A percentile compares a stretch with the other conserved stretches of the same genome.
Evolutionary conservation across 2,797 vertebrate species (phyloP).

Genomic region (Pipistrellus kuhlii): DNA sequence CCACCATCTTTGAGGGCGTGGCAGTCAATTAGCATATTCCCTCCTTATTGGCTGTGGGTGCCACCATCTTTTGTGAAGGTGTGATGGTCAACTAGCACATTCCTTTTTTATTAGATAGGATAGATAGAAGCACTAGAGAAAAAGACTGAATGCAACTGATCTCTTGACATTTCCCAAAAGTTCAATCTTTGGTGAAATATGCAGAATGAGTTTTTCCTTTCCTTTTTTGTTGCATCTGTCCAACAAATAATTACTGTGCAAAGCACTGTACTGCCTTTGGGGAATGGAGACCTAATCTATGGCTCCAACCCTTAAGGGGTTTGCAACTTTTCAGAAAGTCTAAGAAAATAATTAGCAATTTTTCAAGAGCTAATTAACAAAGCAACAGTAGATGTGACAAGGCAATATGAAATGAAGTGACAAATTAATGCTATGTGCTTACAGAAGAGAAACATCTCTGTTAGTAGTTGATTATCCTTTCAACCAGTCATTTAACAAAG

Average conservation of each 20-base stretch:
- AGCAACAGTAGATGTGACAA: constrained; percentile 69
- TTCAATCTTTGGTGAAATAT: constrained; percentile 1
- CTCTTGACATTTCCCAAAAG: neutral
- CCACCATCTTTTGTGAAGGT: too few relatives aligned
- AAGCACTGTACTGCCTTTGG: neutral
- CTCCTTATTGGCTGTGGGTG: too few relatives aligned
- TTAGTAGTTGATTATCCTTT: neutral
- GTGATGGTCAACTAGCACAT: too few relatives aligned
- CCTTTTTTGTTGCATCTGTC: constrained; percentile 53
- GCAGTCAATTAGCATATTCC: too few relatives aligned
- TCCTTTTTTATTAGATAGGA: neutral
- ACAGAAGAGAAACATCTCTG: neutral
- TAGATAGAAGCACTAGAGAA: neutral
- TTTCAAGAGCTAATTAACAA: constrained; percentile 76
- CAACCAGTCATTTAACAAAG: constrained; percentile 19
- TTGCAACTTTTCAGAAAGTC: constrained; percentile 48
- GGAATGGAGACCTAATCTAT: constrained; percentile 16
- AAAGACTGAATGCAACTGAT: neutral
- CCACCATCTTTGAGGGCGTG: too few relatives aligned
- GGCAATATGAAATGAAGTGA: constrained; percentile 56
- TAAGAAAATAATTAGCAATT: constrained; percentile 73
- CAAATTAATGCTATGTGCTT: constrained; percentile 50
- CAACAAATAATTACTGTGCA: constrained; percentile 36
- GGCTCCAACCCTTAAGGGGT: neutral
- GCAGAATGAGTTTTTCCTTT: neutral